phyloP scores from a whole-genome alignment of 2,888 invertebrate species.

The Mesopsocus fuscifrons region DNA sequence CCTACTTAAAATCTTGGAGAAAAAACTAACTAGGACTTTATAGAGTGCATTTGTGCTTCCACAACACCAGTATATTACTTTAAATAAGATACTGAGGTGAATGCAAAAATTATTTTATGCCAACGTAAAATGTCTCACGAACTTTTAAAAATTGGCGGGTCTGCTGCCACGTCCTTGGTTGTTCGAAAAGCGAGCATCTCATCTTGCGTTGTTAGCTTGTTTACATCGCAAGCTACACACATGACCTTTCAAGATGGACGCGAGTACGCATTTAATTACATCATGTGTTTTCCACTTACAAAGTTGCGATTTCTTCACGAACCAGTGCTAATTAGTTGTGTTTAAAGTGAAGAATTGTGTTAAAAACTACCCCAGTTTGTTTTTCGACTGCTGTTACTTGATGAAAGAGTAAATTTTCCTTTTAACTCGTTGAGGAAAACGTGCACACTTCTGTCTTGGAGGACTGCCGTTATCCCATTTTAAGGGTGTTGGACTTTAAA shows the following conservation, averaged over 20 bases:
- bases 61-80: no score
- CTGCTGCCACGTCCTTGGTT: background rate
- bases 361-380: no score
- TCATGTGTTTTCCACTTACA: slow-evolving; percentile 15
- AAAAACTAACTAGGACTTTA: no score
- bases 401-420: background rate
- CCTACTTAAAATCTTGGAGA: no score
- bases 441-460: slow-evolving; percentile 1
- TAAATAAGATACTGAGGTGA: no score
- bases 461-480: slow-evolving; percentile 7
- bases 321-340: background rate
- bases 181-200: background rate
- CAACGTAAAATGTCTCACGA: background rate
- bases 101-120: background rate
- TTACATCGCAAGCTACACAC: slow-evolving; percentile 26
- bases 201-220: slow-evolving; percentile 28
- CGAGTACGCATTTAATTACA: slow-evolving; percentile 17
- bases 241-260: slow-evolving; percentile 23
- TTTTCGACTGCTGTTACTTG: no score
- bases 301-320: background rate
- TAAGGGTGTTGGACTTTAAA: slow-evolving; percentile 7
- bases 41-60: no score
- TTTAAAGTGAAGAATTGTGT: background rate
- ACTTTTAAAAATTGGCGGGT: background rate
- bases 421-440: background rate